Percentiles rank a stretch among this genome's conserved stretches.
phyloP scores from a whole-genome alignment of 2,113 vertebrate species.

The Miniopterus natalensis region DNA sequence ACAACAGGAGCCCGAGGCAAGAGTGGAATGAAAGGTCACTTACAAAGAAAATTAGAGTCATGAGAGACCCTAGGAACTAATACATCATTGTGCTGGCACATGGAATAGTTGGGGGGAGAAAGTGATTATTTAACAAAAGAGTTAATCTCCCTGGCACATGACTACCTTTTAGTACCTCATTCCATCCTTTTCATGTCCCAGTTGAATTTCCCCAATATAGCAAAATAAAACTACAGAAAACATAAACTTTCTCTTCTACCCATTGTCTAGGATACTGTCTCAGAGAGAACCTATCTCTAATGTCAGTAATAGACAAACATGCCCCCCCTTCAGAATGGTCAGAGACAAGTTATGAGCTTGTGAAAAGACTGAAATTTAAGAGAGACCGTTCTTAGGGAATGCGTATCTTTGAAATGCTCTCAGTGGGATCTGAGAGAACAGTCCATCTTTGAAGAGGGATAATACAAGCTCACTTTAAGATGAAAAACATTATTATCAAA shows the following conservation, averaged over 20 bases:
- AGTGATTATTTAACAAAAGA: constrained; percentile 5
- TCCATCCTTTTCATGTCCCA: neutral
- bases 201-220: neutral
- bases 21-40: neutral
- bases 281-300: neutral
- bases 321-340: neutral
- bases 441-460: neutral
- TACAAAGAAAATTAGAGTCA: constrained; percentile 18
- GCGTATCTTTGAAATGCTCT: constrained; percentile 31
- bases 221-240: constrained; percentile 35
- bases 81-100: neutral
- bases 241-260: neutral
- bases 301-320: neutral
- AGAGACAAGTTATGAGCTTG: neutral
- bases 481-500: neutral
- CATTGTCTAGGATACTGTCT: constrained; percentile 10
- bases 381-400: neutral
- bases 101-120: neutral
- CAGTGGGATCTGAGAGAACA: constrained; percentile 7
- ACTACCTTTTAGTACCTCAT: neutral
- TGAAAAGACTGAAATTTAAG: constrained; percentile 38
- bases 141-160: neutral
- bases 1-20: neutral
- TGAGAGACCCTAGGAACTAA: neutral
- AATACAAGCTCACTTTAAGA: constrained; percentile 27